phyloP scores from a whole-genome alignment of 2,797 vertebrate species.

The Podarcis siculus region DNA sequence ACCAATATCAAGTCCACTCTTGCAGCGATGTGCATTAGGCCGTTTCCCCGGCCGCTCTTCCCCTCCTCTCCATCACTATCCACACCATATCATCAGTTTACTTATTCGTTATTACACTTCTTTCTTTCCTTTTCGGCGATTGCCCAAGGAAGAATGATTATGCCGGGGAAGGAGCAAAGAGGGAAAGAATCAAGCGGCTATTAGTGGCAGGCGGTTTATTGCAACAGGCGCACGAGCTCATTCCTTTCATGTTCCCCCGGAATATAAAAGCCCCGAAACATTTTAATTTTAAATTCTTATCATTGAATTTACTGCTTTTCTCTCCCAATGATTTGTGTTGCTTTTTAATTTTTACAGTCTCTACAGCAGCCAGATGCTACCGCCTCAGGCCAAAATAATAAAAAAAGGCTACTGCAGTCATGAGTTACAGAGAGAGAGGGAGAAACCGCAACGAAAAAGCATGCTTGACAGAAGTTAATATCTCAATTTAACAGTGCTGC shows the following conservation, averaged over 20 bases:
- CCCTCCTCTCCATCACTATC: not conserved
- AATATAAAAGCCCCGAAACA: conserved; percentile 78
- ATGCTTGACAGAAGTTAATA: conserved; percentile 83
- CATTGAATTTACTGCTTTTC: conserved; percentile 83
- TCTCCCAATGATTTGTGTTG: conserved; percentile 83
- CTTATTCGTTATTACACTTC: conserved; percentile 29
- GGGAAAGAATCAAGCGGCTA: conserved; percentile 56
- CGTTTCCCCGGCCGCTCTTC: not conserved
- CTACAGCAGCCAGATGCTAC: conserved; percentile 84
- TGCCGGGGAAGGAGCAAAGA: conserved; percentile 33
- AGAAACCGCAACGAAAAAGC: conserved; percentile 79
- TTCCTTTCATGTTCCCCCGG: conserved; percentile 73
- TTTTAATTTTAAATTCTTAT: conserved; percentile 86
- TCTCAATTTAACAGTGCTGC: conserved; percentile 87
- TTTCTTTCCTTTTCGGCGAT: not conserved
- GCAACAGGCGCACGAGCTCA: conserved; percentile 75
- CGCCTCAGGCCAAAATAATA: conserved; percentile 82
- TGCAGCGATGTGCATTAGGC: fast-evolving
- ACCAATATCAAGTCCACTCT: not conserved
- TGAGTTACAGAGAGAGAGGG: conserved; percentile 78
- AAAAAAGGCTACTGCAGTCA: conserved; percentile 77
- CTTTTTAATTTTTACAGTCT: conserved; percentile 87
- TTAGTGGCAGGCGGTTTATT: conserved; percentile 74
- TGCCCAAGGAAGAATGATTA: conserved; percentile 57
- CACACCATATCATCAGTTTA: conserved; percentile 3